phyloP scores from a whole-genome alignment of 2,797 vertebrate species.

The Phataginus tetradactyla region DNA sequence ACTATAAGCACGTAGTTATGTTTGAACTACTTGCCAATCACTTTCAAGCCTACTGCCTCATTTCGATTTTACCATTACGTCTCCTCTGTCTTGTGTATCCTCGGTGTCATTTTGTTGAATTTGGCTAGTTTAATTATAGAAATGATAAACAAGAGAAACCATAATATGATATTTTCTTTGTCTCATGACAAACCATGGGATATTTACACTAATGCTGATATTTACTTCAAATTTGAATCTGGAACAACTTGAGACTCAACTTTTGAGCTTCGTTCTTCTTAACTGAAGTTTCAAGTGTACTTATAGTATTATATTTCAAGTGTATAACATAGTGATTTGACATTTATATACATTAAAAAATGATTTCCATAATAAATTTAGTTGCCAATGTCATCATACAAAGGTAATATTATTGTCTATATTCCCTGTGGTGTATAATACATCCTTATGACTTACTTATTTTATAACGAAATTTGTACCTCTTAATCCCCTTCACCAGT shows the following conservation, averaged over 20 bases:
- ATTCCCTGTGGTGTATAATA: not conserved
- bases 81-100: not conserved
- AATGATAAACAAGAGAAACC: not conserved
- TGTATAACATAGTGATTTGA: not conserved
- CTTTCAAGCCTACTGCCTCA: too few relatives aligned
- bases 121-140: not conserved
- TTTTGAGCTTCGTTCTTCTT: not conserved
- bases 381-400: not conserved
- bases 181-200: not conserved
- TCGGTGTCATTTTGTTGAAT: not conserved
- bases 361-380: not conserved
- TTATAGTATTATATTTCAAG: not conserved
- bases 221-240: not conserved
- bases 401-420: not conserved
- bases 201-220: not conserved
- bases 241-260: not conserved
- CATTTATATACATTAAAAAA: not conserved
- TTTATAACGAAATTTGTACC: not conserved
- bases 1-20: not conserved
- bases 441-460: not conserved
- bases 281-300: not conserved
- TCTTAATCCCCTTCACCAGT: not conserved
- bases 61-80: not conserved
- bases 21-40: not conserved
- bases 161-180: not conserved